A percentile compares a stretch with the other conserved stretches of the same genome.
These are phyloP conservation scores for Acleris laterana DNA, from an alignment of 2,888 invertebrate genomes.

Conservation along the genomic window DNA sequence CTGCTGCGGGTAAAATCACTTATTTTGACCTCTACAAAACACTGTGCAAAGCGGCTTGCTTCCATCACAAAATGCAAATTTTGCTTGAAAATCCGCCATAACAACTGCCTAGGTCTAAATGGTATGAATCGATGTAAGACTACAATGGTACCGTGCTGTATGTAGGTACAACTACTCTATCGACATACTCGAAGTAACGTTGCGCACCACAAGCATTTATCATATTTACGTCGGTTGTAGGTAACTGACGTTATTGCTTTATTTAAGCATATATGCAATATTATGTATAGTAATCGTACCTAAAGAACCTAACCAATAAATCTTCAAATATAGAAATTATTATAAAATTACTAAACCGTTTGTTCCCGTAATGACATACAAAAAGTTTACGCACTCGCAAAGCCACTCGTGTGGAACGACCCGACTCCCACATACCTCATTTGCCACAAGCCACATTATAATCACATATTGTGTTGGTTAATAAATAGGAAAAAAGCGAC, in stretches of 20 bases:
- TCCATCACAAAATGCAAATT: too few relatives aligned
- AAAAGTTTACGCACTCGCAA: conserved; percentile 47
- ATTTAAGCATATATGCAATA: conserved; percentile 5
- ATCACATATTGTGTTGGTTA: conserved; percentile 79
- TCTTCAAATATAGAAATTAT: conserved; percentile 24
- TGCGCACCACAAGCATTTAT: too few relatives aligned
- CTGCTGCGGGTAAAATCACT: too few relatives aligned
- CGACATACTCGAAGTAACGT: too few relatives aligned
- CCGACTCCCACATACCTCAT: conserved; percentile 73
- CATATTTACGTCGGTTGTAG: too few relatives aligned
- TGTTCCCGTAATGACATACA: conserved; percentile 42
- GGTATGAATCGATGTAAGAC: too few relatives aligned
- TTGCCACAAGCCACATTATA: conserved; percentile 79
- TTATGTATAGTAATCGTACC: conserved; percentile 25
- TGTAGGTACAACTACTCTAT: too few relatives aligned
- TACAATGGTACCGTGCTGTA: too few relatives aligned
- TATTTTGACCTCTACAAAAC: too few relatives aligned
- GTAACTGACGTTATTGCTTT: background rate
- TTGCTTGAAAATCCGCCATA: too few relatives aligned
- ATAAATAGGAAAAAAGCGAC: conserved; percentile 82
- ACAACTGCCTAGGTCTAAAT: too few relatives aligned
- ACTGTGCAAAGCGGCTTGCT: too few relatives aligned
- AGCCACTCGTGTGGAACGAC: conserved; percentile 69
- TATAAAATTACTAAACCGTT: conserved; percentile 35
- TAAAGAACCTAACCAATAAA: conserved; percentile 26